Evolutionary conservation across 2,888 invertebrate genomes (phyloP), one percentile per base, ranked within the genome.

Genomic region (Scaptomyza reducta): DNA sequence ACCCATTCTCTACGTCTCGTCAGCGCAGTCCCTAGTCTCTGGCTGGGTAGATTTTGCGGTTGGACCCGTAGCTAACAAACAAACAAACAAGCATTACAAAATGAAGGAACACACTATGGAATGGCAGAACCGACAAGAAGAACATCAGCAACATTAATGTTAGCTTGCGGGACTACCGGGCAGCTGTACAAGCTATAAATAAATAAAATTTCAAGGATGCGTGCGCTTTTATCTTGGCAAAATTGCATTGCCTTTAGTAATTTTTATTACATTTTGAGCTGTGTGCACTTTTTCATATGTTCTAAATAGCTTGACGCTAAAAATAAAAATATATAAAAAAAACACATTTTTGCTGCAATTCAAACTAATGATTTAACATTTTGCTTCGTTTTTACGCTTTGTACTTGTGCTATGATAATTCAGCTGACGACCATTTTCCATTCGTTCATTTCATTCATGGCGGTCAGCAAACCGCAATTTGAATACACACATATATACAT

Each of bases 151-250:
- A 44, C 58, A 40, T 46, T 31, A 53, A 27, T 41, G 56, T 16
- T 22, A 72, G 57, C 47, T 49, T 35, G 44, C 40, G 47, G 49
- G 57, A 53, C 50, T 40, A 44, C 54, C 46, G 58, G 50, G 45
- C 65, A 63, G 64, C 62, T 46, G 70, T 22, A 64, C 77, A 10
- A 66, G 71, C 78, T 77, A 84, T 78, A 84, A 83, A 87, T 87
- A 87, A 83, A 83, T 85, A 87, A 87, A 85, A 85, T 87, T 85
- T 87, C 86, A 85, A 85, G 84, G 84, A 87, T 84, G 86, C 84
- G 84, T 85, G 84, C 87, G 84, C 82, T 82, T 82, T 82, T 82
- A 86, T 82, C 87, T 82, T 75, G 56, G 56, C 86, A 77, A 35
- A 85, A 83, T 81, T 79, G 69, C 74, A 65, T 85, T 68, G 74